Evolutionary conservation across 2,888 invertebrate species (phyloP), one percentile per base, ranked within the genome.

Genomic region (Troides aeacus): DNA sequence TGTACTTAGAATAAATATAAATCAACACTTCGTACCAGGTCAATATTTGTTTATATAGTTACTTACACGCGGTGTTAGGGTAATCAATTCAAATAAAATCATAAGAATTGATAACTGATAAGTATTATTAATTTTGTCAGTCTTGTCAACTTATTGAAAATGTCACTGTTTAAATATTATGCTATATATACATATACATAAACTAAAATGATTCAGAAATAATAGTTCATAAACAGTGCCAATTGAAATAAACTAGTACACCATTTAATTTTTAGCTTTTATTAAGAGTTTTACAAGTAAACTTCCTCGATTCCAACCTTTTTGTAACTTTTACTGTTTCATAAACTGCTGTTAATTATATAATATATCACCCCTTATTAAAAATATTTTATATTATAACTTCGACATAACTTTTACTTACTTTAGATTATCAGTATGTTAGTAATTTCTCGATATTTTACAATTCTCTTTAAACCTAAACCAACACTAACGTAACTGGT

Each of bases 401-500:
- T 18, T n/a, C n/a, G 0, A 7, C n/a, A 53, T 53, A n/a, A 53
- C 18, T 7, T n/a, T 53, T 53, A 53, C n/a, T 12, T 42, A 18
- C n/a, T n/a, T 53, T 18, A 6, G 4, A 53, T 53, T 53, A 3
- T n/a, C n/a, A n/a, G n/a, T 46, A 46, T 53, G 15, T 50, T 53
- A n/a, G 4, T 53, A 53, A 18, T 53, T 4, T n/a, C 59, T 60
- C 21, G 18, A 15, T 59, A 42, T 10, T 17, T 12, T 15, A 59
- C 36, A 23, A 10, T 24, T 24, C 36, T 66, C 56, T 61, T 66
- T 68, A 62, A 5, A 57, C 15, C 18, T 15, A 57, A 63, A 58
- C 42, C 18, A 50, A 46, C 24, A 46, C 68, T 73, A 61, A 67
- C 59, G 53, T 66, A 57, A 60, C 58, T 63, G 46, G 15, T 46